These are phyloP conservation scores for Limenitis camilla DNA, from an alignment of 2,888 invertebrate species.

Conservation along the genomic window DNA sequence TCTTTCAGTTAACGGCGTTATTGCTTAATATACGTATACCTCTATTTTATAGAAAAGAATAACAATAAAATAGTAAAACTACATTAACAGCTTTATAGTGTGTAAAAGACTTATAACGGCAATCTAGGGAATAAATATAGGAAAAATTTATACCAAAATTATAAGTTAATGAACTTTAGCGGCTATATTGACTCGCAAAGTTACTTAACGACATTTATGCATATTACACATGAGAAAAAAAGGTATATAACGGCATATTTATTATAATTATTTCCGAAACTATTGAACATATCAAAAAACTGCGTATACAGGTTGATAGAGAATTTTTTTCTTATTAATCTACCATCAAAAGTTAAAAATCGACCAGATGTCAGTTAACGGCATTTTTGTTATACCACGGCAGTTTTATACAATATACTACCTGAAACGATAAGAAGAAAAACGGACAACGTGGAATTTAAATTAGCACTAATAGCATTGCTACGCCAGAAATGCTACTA, in stretches of 20 bases:
- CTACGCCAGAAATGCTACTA: no score
- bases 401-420: no score
- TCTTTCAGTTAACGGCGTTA: neutral
- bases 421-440: no score
- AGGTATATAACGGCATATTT: neutral
- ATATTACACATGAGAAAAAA: neutral
- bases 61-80: neutral
- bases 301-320: neutral
- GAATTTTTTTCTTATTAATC: neutral
- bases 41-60: neutral
- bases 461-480: no score
- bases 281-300: neutral
- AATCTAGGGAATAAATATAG: neutral
- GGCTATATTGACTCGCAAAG: neutral
- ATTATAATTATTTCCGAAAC: neutral
- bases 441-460: no score
- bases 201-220: neutral
- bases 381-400: neutral
- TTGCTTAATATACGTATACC: neutral
- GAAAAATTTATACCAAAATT: neutral
- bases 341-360: neutral
- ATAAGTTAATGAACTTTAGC: neutral
- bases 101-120: neutral
- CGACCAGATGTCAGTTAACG: neutral
- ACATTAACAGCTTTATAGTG: neutral